Evolutionary conservation across 2,888 invertebrate genomes (phyloP).

Genomic region (Abscondita cerata): DNA sequence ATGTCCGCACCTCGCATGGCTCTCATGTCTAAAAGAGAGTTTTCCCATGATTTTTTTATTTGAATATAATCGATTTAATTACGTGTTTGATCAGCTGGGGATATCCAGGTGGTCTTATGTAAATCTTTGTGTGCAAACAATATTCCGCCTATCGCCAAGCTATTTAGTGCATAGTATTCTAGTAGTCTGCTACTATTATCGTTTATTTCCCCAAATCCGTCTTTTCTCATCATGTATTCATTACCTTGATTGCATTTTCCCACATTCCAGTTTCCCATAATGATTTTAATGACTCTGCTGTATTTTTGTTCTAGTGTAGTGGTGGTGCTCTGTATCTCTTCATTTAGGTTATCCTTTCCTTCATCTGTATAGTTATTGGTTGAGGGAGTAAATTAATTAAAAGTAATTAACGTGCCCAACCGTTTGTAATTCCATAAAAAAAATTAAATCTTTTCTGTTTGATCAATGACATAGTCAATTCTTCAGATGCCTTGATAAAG

Average conservation of each 20-base stretch:
- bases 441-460: no score
- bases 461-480: no score
- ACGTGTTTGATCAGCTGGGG: not conserved
- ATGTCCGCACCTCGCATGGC: not conserved
- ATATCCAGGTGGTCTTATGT: not conserved
- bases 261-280: no score
- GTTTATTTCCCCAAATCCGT: no score
- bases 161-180: not conserved
- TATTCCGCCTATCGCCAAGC: not conserved
- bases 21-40: no score
- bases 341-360: not conserved
- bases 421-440: no score
- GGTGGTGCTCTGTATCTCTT: not conserved
- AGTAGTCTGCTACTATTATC: no score
- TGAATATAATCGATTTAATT: not conserved
- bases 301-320: not conserved
- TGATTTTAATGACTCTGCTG: not conserved
- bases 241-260: not conserved
- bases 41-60: no score
- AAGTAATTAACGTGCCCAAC: no score
- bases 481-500: no score
- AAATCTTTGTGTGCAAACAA: not conserved
- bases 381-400: no score
- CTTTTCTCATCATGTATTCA: no score
- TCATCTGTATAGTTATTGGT: not conserved